These are phyloP conservation scores for Sus cebifrons DNA, from an alignment of 2,797 vertebrate genomes.

Conservation along the genomic window DNA sequence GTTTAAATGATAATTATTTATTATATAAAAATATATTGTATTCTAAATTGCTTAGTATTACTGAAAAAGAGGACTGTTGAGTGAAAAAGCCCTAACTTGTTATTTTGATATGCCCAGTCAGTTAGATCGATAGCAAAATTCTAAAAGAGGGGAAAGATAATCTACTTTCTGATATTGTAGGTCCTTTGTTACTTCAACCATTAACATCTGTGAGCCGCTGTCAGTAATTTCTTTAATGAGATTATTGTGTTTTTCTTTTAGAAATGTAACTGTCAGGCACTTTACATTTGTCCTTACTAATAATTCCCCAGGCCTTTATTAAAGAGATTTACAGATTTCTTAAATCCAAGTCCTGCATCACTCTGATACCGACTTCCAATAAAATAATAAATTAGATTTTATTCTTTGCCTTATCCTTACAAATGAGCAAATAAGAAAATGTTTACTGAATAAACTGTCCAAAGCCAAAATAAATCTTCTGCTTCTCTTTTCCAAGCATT, in stretches of 20 bases:
- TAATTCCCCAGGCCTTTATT: slow-evolving; percentile 94
- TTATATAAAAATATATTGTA: slow-evolving; percentile 84
- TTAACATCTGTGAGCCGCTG: slow-evolving; percentile 95
- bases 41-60: slow-evolving; percentile 85
- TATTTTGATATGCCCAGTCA: slow-evolving; percentile 89
- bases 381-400: slow-evolving; percentile 90
- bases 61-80: slow-evolving; percentile 85
- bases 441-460: slow-evolving; percentile 88
- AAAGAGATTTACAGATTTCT: slow-evolving; percentile 93
- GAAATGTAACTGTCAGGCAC: slow-evolving; percentile 93
- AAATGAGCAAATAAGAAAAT: slow-evolving; percentile 89
- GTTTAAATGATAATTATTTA: slow-evolving; percentile 83
- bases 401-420: slow-evolving; percentile 86
- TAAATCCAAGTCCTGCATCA: slow-evolving; percentile 93
- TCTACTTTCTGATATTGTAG: slow-evolving; percentile 92
- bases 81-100: slow-evolving; percentile 85
- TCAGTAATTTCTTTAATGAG: slow-evolving; percentile 98
- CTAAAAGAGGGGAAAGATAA: slow-evolving; percentile 94
- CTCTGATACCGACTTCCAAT: slow-evolving; percentile 91
- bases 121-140: slow-evolving; percentile 86
- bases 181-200: slow-evolving; percentile 94
- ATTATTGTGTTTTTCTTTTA: slow-evolving; percentile 93
- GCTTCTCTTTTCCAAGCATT: slow-evolving; percentile 73
- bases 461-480: slow-evolving; percentile 85
- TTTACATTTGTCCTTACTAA: slow-evolving; percentile 93